Conservation (phyloP, 1,140 invertebrate genomes). For the Battus philenor region DNA sequence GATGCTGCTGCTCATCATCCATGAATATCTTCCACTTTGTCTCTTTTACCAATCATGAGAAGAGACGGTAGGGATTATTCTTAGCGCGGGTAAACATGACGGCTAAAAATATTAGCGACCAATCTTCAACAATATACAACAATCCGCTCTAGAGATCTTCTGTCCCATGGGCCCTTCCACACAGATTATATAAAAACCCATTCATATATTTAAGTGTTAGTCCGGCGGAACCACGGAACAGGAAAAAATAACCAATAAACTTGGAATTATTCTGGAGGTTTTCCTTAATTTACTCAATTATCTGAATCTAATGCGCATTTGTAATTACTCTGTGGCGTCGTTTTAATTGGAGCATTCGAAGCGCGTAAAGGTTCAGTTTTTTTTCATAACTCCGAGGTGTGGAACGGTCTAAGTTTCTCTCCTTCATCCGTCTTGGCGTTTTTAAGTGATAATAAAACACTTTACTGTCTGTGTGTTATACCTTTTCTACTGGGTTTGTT, state of each 20-base stretch:
- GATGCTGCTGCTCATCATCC: too few relatives aligned
- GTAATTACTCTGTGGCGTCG: slow-evolving; percentile 2
- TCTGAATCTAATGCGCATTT: slow-evolving; percentile 3
- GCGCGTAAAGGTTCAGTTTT: too few relatives aligned
- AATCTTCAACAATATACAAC: background rate
- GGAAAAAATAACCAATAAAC: slow-evolving; percentile 6
- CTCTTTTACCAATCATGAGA: too few relatives aligned
- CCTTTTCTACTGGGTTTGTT: too few relatives aligned
- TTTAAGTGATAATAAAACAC: slow-evolving; percentile 9
- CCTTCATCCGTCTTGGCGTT: background rate
- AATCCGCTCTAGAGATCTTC: background rate
- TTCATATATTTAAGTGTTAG: slow-evolving; percentile 6
- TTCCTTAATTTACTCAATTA: slow-evolving; percentile 13
- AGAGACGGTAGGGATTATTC: too few relatives aligned
- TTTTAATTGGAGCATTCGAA: slow-evolving; percentile 7
- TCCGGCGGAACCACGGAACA: background rate
- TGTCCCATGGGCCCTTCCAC: background rate
- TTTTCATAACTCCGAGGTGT: background rate
- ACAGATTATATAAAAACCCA: background rate
- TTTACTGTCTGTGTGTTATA: too few relatives aligned
- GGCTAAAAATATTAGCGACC: too few relatives aligned
- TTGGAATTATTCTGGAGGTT: slow-evolving; percentile 3
- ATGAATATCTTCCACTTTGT: too few relatives aligned
- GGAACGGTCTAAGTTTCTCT: slow-evolving; percentile 5
- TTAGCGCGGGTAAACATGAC: too few relatives aligned